A percentile compares a stretch with the other conserved stretches of the same genome.
Evolutionary conservation across 2,113 vertebrate genomes (phyloP).

Genomic region (Macroglossus sobrinus): DNA sequence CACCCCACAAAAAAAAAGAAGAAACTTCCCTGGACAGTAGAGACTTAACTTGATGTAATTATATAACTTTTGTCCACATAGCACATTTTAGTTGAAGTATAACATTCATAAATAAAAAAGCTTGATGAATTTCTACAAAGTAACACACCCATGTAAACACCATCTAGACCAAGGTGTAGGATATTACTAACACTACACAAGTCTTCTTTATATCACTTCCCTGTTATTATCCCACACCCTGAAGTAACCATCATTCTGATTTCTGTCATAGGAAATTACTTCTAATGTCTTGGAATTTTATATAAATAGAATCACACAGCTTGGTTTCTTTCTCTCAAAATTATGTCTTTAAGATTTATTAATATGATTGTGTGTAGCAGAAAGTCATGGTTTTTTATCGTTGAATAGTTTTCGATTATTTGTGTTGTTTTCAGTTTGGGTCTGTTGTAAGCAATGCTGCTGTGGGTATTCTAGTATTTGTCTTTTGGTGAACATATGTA

Average conservation of each 20-base stretch:
- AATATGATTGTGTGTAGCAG: neutral
- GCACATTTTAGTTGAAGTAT: neutral
- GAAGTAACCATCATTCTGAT: neutral
- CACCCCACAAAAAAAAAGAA: no score
- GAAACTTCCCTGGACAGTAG: neutral
- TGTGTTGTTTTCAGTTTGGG: neutral
- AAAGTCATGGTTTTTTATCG: neutral
- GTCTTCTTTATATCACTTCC: neutral
- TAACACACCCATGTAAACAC: neutral
- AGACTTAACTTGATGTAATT: neutral
- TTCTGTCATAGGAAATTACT: neutral
- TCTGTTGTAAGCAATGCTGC: neutral
- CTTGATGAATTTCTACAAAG: neutral
- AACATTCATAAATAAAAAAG: neutral
- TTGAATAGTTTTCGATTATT: neutral
- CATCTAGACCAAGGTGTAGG: neutral
- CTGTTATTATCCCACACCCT: neutral
- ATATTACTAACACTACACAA: neutral
- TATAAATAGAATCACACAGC: neutral
- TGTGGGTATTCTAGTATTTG: neutral
- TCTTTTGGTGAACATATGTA: neutral
- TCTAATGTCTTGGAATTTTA: neutral
- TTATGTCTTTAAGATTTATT: neutral
- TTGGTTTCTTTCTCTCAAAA: neutral
- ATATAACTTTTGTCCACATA: neutral